Evolutionary conservation across 2,113 vertebrate species (phyloP), one percentile per base, ranked within the genome.

Genomic region (Silurus glanis): DNA sequence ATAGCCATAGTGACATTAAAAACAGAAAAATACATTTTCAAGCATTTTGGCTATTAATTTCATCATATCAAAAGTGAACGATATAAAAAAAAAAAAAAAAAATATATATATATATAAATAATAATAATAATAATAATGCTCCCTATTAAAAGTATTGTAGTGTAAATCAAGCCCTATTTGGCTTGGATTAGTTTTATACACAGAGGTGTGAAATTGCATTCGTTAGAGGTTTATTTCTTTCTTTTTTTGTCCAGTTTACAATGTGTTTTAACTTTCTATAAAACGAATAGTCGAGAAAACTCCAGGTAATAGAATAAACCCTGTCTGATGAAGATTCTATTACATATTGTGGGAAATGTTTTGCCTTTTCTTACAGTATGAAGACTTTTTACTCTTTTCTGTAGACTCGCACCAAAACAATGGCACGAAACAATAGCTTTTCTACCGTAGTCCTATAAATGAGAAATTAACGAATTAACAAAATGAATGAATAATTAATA

Each of bases 1-100:
- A 71, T 69, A 9, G 12, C 14, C 55, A 69, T 37, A 81, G 67
- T 76, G 53, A 82, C 67, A 80, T 53, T 79, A 58, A 49, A 51
- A 45, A 72, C 49, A 66, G 3, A 58, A 37, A 19, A 67, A 37
- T 69, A 56, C 14, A n/a, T n/a, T n/a, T 79, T 0, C 4, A 9
- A 61, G 37, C 28, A 61, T 19, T 17, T 80, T 61, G 55, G 3
- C 8, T 59, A 59, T 12, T 80, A 47, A 45, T 61, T 47, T 9
- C 5, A 37, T 2, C 37, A 37, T 2, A 37, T 37, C 37, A 37
- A 37, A 37, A 37, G 37, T 2, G 37, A 37, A 37, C 37, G 2
- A 37, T 37, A n/a, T n/a, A n/a, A n/a, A n/a, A n/a, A n/a, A n/a
- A n/a, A n/a, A n/a, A n/a, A n/a, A n/a, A n/a, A n/a, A n/a, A n/a